These are phyloP conservation scores for Nymphalis urticae DNA, from an alignment of 2,888 invertebrate species.

Conservation along the genomic window DNA sequence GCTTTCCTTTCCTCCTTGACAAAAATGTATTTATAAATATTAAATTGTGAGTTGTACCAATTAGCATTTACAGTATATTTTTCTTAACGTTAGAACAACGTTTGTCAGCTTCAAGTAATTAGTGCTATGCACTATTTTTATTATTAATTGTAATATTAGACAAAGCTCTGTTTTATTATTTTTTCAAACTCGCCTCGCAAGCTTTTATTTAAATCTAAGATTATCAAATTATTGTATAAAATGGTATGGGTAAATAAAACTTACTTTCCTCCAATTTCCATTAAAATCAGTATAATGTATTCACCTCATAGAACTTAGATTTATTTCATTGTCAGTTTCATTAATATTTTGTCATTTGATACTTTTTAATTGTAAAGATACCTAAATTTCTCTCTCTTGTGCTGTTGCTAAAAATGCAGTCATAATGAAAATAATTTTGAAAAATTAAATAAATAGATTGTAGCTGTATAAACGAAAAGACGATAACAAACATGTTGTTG, in stretches of 20 bases:
- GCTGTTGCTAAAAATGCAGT: conserved; percentile 12
- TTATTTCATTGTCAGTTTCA: background rate
- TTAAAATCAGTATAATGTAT: too few relatives aligned
- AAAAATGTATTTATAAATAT: background rate
- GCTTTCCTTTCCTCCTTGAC: background rate
- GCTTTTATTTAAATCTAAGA: conserved; percentile 3
- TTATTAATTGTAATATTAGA: conserved; percentile 2
- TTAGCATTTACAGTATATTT: conserved; percentile 5
- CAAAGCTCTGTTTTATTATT: background rate
- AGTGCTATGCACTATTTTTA: background rate
- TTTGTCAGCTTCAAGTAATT: conserved; percentile 1
- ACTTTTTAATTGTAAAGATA: conserved; percentile 2
- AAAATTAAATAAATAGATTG: background rate
- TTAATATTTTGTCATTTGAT: background rate
- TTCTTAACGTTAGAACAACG: background rate
- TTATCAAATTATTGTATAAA: background rate
- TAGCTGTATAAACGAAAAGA: background rate
- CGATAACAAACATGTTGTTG: background rate
- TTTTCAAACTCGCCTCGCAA: background rate
- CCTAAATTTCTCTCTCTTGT: background rate
- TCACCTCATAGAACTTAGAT: conserved; percentile 2
- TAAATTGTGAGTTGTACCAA: conserved; percentile 1
- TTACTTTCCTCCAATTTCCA: background rate
- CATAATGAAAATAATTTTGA: background rate
- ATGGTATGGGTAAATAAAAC: conserved; percentile 1